Base-by-base conservation (phyloP, 2,113 vertebrate species). In the Excalfactoria chinensis region DNA sequence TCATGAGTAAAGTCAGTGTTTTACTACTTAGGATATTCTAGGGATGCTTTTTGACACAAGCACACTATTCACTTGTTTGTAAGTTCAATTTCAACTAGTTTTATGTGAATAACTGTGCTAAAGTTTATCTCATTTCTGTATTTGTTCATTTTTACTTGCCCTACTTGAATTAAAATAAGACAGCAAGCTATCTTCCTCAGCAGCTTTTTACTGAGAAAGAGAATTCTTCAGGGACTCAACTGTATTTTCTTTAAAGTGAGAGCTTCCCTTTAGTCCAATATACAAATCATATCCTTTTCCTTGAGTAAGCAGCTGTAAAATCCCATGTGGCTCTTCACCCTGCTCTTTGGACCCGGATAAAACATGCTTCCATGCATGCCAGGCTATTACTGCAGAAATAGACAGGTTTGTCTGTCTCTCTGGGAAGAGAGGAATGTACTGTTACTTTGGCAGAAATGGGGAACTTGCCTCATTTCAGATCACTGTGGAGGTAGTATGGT, bases 281-380 rank as follows among this genome's bases (percentile, higher is more conserved):
- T 69, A 34, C 22, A 11, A 48, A 19, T 35, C 67, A 83, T 59
- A 48, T 21, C 2, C 7, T 69, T 74, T 41, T 41, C 32, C 7
- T 53, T 84, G 41, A 53, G 41, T 6, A 5, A 13, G 26, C 15
- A 19, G 7, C 32, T 74, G 23, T 11, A 53, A 30, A 49, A 41
- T 28, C 44, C 75, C 41, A 19, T 0, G 0, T 32, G 8, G 30
- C 18, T 4, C 28, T 70, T 21, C 13, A 18, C 3, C 3, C 6
- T 58, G 60, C 6, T 32, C 14, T 26, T 79, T 43, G 30, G 8
- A 72, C 70, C 40, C 19, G 30, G 21, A 1, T 46, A 6, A 32
- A 51, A 22, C 58, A 4, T 64, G 18, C 25, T 77, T 71, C 79
- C 17, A 3, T 8, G 34, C n/a, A n/a, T n/a, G n/a, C n/a, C n/a